Percentiles rank a stretch among this genome's conserved stretches.
Conservation (phyloP, 2,888 invertebrate species). For the Catocala fraxini region DNA sequence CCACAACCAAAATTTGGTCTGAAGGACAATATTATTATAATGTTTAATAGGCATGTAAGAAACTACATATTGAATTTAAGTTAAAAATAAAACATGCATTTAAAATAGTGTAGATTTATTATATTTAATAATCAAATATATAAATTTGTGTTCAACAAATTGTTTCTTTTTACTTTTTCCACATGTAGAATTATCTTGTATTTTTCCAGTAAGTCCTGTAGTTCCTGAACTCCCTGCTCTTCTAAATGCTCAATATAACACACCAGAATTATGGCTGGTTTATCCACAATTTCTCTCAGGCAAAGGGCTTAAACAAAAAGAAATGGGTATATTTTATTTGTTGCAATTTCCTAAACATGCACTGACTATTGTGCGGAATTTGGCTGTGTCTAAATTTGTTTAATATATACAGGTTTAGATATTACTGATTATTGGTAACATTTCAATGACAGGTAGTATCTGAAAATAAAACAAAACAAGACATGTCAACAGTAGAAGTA, state of each 20-base stretch:
- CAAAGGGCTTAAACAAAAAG: conserved; percentile 70
- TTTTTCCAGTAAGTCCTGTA: conserved; percentile 67
- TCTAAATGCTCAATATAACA: conserved; percentile 75
- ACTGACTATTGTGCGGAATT: not conserved
- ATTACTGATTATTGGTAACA: too few relatives aligned
- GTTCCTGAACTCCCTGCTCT: conserved; percentile 66
- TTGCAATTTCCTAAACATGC: not conserved
- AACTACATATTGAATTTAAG: too few relatives aligned
- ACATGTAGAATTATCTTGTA: conserved; percentile 62
- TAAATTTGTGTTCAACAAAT: conserved; percentile 72
- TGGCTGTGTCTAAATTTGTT: too few relatives aligned
- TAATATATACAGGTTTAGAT: too few relatives aligned
- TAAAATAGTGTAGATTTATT: not conserved
- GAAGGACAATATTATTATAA: too few relatives aligned
- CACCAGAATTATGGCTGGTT: conserved; percentile 67
- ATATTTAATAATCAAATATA: conserved; percentile 68
- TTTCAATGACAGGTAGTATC: too few relatives aligned
- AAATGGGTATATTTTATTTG: not conserved
- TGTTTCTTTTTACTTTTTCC: conserved; percentile 52
- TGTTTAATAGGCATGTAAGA: too few relatives aligned
- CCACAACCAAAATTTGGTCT: too few relatives aligned
- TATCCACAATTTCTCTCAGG: conserved; percentile 69
- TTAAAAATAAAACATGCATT: too few relatives aligned
- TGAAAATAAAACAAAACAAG: too few relatives aligned
- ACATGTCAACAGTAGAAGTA: too few relatives aligned